phyloP scores from a whole-genome alignment of 53 echinoderm and acorn worm species.

The Stichopus horrens region DNA sequence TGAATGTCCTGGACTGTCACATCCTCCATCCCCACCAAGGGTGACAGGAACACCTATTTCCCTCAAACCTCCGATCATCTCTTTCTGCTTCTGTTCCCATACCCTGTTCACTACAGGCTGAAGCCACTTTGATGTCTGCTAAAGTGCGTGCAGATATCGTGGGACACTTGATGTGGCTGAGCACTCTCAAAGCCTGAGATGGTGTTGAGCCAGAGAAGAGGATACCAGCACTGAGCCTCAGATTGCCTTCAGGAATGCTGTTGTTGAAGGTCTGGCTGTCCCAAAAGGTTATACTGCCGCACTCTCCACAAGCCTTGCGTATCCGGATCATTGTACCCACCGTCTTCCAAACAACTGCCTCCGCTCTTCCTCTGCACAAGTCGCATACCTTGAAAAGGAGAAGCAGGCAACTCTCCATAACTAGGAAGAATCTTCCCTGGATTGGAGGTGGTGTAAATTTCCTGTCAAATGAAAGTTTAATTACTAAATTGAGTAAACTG shows the following conservation, averaged over 20 bases:
- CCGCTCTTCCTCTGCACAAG: background rate
- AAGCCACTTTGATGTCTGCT: conserved; percentile 47
- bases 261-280: conserved; percentile 43
- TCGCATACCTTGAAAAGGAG: background rate
- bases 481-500: too few species aligned
- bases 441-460: too few species aligned
- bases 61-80: background rate
- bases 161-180: conserved; percentile 47
- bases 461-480: too few species aligned
- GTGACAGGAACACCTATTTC: background rate
- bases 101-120: conserved; percentile 51
- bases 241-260: conserved; percentile 49
- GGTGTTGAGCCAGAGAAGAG: conserved; percentile 56
- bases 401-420: background rate
- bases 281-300: conserved; percentile 25
- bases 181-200: conserved; percentile 44
- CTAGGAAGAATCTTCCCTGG: too few species aligned
- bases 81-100: conserved; percentile 30
- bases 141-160: conserved; percentile 29
- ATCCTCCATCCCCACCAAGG: conserved; percentile 43
- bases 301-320: conserved; percentile 15
- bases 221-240: conserved; percentile 55
- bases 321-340: background rate
- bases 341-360: background rate
- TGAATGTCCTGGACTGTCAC: conserved; percentile 52